phyloP scores from a whole-genome alignment of 2,113 vertebrate species.

The Poecilia latipinna region DNA sequence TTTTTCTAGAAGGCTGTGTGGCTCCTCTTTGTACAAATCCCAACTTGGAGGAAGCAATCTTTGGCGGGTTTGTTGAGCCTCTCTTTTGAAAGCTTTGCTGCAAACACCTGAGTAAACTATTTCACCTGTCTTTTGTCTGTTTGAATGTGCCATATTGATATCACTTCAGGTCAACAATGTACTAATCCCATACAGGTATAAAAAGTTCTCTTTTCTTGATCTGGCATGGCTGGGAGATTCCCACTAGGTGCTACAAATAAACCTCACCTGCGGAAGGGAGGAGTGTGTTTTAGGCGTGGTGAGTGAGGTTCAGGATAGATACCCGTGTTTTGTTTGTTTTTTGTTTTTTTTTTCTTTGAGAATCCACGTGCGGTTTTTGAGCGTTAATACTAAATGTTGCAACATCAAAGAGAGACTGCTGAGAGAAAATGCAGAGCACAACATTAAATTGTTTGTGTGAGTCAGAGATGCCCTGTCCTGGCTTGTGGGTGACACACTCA shows the following conservation, averaged over 20 bases:
- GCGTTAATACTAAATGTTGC: neutral
- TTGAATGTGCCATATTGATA: constrained; percentile 8
- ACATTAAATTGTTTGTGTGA: constrained; percentile 14
- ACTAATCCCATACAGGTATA: constrained; percentile 31
- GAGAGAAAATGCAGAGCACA: neutral
- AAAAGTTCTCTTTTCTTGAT: constrained; percentile 26
- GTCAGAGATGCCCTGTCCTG: constrained; percentile 31
- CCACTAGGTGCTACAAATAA: constrained; percentile 48
- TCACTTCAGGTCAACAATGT: constrained; percentile 28
- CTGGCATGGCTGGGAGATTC: constrained; percentile 13
- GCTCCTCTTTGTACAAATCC: constrained; percentile 28
- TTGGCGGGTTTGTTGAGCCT: constrained; percentile 40
- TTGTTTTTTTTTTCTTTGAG: neutral
- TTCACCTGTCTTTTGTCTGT: constrained; percentile 37
- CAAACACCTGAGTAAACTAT: constrained; percentile 36
- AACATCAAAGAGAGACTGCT: neutral
- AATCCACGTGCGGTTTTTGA: neutral
- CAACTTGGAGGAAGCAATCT: constrained; percentile 24
- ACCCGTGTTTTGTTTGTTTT: neutral
- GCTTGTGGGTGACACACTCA: constrained; percentile 55
- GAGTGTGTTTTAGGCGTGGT: neutral
- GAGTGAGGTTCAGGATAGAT: neutral
- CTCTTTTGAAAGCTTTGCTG: constrained; percentile 37
- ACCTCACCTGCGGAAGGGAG: constrained; percentile 38
- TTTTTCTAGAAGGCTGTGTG: constrained; percentile 58